Percentiles rank a stretch among this genome's conserved stretches.
Evolutionary conservation across 2,888 invertebrate genomes (phyloP).

Genomic region (Temnothorax rugatulus): DNA sequence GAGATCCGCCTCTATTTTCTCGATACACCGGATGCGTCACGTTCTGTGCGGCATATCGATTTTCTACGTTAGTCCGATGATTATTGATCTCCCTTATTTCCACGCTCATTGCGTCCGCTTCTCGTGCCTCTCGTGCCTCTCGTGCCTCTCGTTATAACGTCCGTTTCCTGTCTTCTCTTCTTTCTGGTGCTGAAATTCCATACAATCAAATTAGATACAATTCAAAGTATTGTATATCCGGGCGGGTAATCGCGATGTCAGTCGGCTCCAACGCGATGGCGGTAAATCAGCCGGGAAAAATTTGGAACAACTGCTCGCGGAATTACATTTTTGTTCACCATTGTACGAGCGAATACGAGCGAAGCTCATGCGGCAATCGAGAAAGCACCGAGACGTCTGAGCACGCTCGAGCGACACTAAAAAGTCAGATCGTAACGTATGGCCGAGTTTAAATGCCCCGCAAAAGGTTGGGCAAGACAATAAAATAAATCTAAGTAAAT

Average conservation of each 20-base stretch:
- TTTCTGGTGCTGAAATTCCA: neutral
- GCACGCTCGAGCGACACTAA: constrained; percentile 28
- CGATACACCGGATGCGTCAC: constrained; percentile 33
- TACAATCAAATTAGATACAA: constrained; percentile 29
- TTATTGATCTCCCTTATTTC: constrained; percentile 29
- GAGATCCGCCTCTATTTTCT: constrained; percentile 17
- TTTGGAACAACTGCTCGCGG: neutral
- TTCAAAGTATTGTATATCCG: neutral
- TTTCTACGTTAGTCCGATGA: constrained; percentile 24
- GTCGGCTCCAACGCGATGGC: neutral
- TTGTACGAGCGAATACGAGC: neutral
- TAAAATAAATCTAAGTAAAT: constrained; percentile 50
- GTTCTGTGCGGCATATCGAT: constrained; percentile 17
- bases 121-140: neutral
- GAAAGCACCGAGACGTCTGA: constrained; percentile 20
- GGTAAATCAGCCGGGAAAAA: constrained; percentile 25
- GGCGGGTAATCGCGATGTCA: neutral
- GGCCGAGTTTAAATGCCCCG: constrained; percentile 24
- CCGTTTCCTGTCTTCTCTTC: neutral
- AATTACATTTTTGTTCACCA: constrained; percentile 30
- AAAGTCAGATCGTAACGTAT: constrained; percentile 40
- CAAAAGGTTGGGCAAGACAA: constrained; percentile 11
- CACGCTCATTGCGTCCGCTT: neutral
- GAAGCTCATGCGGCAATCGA: neutral
- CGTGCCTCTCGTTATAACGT: neutral